A percentile compares a stretch with the other conserved stretches of the same genome.
Evolutionary conservation across 1,140 invertebrate genomes (phyloP).

Genomic region (Drosophila trapezifrons): DNA sequence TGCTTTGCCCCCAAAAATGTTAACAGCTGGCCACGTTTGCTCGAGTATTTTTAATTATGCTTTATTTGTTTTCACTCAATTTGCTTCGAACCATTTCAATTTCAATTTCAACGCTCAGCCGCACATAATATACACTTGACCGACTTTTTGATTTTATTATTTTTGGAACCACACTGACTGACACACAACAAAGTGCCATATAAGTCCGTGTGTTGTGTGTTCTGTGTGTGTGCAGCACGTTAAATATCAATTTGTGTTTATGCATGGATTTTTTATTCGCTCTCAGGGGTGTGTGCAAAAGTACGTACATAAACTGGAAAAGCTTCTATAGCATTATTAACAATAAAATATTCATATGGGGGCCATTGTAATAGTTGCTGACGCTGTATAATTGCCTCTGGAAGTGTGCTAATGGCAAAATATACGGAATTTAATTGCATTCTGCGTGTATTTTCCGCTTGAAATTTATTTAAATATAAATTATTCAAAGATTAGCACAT

Average conservation of each 20-base stretch:
- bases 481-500: conserved; percentile 20
- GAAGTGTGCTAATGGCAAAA: conserved; percentile 26
- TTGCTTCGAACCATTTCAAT: conserved; percentile 68
- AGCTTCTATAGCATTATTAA: conserved; percentile 17
- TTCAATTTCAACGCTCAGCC: conserved; percentile 63
- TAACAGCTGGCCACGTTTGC: conserved; percentile 53
- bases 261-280: conserved; percentile 56
- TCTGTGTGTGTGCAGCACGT: conserved; percentile 11
- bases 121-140: conserved; percentile 63
- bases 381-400: conserved; percentile 17
- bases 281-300: conserved; percentile 9
- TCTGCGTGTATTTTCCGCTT: conserved; percentile 17
- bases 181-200: conserved; percentile 51
- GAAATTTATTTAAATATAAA: conserved; percentile 25
- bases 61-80: conserved; percentile 78
- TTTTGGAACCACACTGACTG: conserved; percentile 35
- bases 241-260: conserved; percentile 57
- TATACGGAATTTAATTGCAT: conserved; percentile 21
- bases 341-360: conserved; percentile 38
- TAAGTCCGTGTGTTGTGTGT: conserved; percentile 22
- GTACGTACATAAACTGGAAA: conserved; percentile 4
- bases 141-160: conserved; percentile 56
- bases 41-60: conserved; percentile 62
- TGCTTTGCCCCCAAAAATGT: conserved; percentile 19
- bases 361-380: conserved; percentile 6